These are phyloP conservation scores for Sphaerodactylus townsendi DNA, from an alignment of 2,113 vertebrate genomes.

Conservation along the genomic window DNA sequence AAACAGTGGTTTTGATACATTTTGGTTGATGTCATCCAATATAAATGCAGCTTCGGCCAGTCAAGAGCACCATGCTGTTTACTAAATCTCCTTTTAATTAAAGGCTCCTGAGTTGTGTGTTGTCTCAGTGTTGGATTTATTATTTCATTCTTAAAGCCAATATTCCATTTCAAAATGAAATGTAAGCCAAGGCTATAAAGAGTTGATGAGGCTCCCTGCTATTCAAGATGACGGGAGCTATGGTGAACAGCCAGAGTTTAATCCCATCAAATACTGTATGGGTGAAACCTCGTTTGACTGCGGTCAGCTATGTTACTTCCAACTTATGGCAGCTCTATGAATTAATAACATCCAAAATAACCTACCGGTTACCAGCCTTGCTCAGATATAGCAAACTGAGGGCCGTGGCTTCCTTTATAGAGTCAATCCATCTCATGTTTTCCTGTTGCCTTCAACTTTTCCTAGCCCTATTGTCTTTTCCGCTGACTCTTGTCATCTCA, in stretches of 20 bases:
- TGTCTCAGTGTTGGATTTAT: not conserved
- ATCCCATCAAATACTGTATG: not conserved
- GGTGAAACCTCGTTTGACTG: not conserved
- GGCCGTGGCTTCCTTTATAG: no score
- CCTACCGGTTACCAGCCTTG: no score
- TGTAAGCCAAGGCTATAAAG: not conserved
- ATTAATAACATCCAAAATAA: no score
- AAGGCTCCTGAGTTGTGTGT: not conserved
- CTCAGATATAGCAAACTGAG: no score
- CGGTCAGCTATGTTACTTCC: no score
- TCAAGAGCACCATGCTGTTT: not conserved
- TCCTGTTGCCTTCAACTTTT: no score
- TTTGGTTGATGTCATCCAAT: not conserved
- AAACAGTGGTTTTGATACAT: not conserved
- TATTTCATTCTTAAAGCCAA: not conserved
- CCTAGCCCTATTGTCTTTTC: no score
- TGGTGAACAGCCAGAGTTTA: not conserved
- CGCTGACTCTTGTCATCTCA: no score
- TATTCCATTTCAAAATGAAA: constrained; percentile 18
- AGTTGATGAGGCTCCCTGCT: not conserved
- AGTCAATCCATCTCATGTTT: no score
- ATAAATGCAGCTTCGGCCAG: constrained; percentile 10
- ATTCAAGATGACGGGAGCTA: not conserved
- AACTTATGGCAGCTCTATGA: no score
- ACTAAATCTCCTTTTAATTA: not conserved